Evolutionary conservation across 2,113 vertebrate genomes (phyloP).

Genomic region (Cnemophilus loriae): DNA sequence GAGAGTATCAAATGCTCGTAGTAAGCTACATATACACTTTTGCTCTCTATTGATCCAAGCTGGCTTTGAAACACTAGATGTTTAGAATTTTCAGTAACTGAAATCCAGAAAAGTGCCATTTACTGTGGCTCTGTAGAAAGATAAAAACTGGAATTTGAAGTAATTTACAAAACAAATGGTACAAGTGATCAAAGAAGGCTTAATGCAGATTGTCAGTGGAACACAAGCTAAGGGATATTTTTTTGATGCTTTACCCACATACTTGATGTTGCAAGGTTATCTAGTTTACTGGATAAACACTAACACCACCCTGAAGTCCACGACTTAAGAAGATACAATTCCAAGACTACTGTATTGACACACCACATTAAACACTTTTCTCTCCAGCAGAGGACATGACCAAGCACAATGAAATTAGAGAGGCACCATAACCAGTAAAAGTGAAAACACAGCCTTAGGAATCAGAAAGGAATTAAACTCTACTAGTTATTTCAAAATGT

Average conservation of each 20-base stretch:
- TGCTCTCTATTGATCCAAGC: background rate
- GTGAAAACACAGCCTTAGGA: background rate
- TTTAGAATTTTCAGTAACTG: background rate
- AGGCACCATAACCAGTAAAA: background rate
- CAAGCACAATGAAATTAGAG: background rate
- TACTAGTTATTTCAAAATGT: background rate
- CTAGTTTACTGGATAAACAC: background rate
- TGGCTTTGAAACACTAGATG: background rate
- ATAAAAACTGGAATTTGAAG: background rate
- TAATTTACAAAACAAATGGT: background rate
- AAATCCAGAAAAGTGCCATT: background rate
- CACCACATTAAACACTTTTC: background rate
- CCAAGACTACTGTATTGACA: background rate
- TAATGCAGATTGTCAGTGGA: background rate
- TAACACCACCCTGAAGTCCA: background rate
- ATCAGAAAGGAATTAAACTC: background rate
- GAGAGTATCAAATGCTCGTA: background rate
- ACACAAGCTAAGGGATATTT: background rate
- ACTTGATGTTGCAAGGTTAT: background rate
- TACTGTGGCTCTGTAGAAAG: background rate
- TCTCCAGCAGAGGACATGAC: background rate
- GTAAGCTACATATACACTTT: background rate
- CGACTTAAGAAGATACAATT: background rate
- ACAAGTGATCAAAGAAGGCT: background rate
- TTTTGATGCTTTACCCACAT: background rate